Evolutionary conservation across 2,888 invertebrate genomes (phyloP).

Genomic region (Calameuta filiformis): DNA sequence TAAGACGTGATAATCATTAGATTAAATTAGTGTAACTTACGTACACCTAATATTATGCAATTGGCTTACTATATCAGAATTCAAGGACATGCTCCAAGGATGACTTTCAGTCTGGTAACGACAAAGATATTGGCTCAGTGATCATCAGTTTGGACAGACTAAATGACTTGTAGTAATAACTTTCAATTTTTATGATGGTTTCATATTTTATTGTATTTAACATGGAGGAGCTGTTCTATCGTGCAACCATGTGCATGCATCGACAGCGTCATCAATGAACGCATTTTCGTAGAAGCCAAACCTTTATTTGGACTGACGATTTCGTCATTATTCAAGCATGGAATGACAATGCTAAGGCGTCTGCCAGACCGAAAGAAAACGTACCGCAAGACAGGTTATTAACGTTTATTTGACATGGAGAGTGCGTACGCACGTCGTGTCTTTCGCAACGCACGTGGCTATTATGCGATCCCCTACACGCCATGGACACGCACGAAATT

Average conservation of each 20-base stretch:
- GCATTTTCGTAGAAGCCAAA: neutral
- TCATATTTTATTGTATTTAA: neutral
- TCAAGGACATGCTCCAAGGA: neutral
- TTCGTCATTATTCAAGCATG: neutral
- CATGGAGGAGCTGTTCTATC: neutral
- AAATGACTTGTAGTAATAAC: neutral
- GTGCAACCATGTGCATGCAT: neutral
- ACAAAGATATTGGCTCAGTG: neutral
- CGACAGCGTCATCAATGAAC: neutral
- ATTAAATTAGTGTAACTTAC: neutral
- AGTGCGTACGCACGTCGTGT: slow-evolving; percentile 28
- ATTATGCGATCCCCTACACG: neutral
- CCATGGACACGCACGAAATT: slow-evolving; percentile 14
- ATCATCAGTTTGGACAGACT: neutral
- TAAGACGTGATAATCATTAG: neutral
- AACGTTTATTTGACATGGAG: slow-evolving; percentile 32
- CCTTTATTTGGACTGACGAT: neutral
- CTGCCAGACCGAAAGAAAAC: neutral
- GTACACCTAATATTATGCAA: neutral
- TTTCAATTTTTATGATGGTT: neutral
- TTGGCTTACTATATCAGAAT: neutral
- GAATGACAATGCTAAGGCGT: neutral
- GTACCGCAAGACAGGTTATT: slow-evolving; percentile 18
- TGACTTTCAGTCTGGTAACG: neutral
- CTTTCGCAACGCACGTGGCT: slow-evolving; percentile 26